These are phyloP conservation scores for Bucorvus abyssinicus DNA, from an alignment of 2,797 vertebrate genomes.

Conservation along the genomic window DNA sequence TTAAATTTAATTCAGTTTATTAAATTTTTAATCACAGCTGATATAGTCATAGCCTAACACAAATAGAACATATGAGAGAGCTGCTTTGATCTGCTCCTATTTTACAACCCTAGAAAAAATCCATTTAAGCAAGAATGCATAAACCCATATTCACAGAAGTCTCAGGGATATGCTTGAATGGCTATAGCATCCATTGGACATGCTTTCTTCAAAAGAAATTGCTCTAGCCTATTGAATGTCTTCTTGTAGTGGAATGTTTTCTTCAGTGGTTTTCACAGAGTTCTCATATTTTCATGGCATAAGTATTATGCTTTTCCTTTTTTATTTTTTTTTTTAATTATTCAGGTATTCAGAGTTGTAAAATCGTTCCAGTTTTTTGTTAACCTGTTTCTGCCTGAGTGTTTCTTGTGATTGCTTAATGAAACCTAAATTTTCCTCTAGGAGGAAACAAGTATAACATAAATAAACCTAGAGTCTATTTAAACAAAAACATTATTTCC, in stretches of 20 bases:
- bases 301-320: not conserved
- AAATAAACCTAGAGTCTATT: not conserved
- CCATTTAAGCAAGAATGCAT: not conserved
- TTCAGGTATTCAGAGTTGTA: not conserved
- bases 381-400: not conserved
- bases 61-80: not conserved
- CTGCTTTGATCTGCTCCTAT: not conserved
- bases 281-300: not conserved
- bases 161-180: not conserved
- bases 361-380: not conserved
- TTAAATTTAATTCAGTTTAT: not conserved
- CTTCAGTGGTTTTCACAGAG: not conserved
- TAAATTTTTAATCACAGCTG: not conserved
- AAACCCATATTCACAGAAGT: not conserved
- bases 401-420: constrained; percentile 16
- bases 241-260: not conserved
- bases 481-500: not conserved
- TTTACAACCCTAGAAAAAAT: not conserved
- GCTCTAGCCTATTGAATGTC: not conserved
- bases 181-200: not conserved
- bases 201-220: not conserved
- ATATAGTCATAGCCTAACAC: not conserved
- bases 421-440: not conserved
- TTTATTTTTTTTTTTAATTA: not conserved
- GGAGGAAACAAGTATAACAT: not conserved